Evolutionary conservation across 2,113 vertebrate genomes (phyloP).

Genomic region (Alectura lathami): DNA sequence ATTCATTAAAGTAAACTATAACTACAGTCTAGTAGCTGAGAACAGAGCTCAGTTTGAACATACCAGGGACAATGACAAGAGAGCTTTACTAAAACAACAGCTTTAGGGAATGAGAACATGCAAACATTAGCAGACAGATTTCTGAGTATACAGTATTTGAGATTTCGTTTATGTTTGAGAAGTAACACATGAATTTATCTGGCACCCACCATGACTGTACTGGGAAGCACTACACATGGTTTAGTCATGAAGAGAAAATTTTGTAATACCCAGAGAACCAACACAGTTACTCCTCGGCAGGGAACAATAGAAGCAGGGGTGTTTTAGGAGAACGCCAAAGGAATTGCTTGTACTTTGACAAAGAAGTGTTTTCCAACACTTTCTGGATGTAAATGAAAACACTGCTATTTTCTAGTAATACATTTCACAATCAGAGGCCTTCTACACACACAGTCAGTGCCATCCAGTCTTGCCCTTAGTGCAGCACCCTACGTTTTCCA

Average conservation of each 20-base stretch:
- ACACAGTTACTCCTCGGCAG: neutral
- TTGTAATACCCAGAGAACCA: neutral
- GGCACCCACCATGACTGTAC: neutral
- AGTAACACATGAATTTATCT: neutral
- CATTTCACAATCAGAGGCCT: neutral
- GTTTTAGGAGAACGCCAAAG: neutral
- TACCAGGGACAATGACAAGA: fast-evolving
- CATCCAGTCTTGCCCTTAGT: neutral
- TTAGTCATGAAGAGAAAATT: neutral
- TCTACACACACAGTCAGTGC: neutral
- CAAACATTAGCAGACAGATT: neutral
- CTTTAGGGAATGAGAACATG: neutral
- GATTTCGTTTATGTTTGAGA: neutral
- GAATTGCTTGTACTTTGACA: neutral
- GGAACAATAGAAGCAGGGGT: neutral
- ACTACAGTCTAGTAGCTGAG: neutral
- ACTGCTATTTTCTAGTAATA: neutral
- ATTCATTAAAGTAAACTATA: neutral
- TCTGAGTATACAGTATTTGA: neutral
- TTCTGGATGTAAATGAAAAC: neutral
- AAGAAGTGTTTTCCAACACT: neutral
- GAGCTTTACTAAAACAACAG: neutral
- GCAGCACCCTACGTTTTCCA: neutral
- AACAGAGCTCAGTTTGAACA: neutral
- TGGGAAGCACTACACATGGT: neutral